Conservation (phyloP, 1,140 invertebrate genomes). For the Drosophila albomicans region DNA sequence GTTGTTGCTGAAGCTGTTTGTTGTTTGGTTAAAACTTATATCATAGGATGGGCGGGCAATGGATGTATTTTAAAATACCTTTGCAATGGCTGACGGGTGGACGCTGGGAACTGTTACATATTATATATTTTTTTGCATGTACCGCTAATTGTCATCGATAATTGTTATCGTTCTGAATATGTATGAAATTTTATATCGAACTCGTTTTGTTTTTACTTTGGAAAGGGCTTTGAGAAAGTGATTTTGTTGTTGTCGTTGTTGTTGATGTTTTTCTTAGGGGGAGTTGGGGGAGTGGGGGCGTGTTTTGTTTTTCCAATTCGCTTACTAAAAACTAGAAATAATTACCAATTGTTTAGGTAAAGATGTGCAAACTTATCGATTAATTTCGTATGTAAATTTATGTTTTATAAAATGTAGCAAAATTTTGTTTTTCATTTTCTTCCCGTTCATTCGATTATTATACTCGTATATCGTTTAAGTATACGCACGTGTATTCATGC, state of each 20-base stretch:
- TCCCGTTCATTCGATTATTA: slow-evolving; percentile 35
- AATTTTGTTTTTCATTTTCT: slow-evolving; percentile 41
- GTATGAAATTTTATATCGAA: slow-evolving; percentile 3
- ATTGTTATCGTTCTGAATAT: slow-evolving; percentile 4
- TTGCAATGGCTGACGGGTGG: neutral
- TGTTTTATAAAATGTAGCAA: slow-evolving; percentile 73
- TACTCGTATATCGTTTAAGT: slow-evolving; percentile 24
- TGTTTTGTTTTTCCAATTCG: slow-evolving; percentile 48
- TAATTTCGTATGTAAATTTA: slow-evolving; percentile 65
- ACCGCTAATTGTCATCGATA: slow-evolving; percentile 21
- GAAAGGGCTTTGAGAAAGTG: slow-evolving; percentile 16
- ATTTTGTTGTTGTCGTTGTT: slow-evolving; percentile 19
- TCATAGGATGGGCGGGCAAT: slow-evolving; percentile 39
- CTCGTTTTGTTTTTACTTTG: slow-evolving; percentile 5
- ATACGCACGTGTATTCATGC: slow-evolving; percentile 16
- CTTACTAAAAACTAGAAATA: slow-evolving; percentile 75
- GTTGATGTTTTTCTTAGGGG: slow-evolving; percentile 10
- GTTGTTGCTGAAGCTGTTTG: slow-evolving; percentile 30
- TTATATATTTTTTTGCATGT: slow-evolving; percentile 23
- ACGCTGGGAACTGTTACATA: slow-evolving; percentile 3
- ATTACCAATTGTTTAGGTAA: slow-evolving; percentile 83
- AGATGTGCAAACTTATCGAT: slow-evolving; percentile 78
- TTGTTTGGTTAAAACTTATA: slow-evolving; percentile 55
- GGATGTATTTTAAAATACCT: slow-evolving; percentile 25
- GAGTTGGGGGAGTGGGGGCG: neutral